Evolutionary conservation across 2,113 vertebrate genomes (phyloP), one percentile per base, ranked within the genome.

Genomic region (Bos javanicus): DNA sequence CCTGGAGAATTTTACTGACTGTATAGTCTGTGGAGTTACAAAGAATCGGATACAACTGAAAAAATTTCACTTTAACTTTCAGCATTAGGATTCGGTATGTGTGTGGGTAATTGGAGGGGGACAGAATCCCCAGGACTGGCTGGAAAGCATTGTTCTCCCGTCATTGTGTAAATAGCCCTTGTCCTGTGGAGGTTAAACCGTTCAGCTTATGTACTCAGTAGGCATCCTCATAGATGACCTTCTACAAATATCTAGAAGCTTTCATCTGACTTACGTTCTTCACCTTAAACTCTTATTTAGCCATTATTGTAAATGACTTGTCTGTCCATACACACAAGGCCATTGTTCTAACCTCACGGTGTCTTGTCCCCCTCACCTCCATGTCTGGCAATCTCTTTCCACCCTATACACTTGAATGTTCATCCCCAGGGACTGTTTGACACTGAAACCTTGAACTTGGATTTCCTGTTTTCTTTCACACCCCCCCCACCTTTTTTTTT

Each of bases 401-500:
- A n/a, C 43, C n/a, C 54, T 43, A 43, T 26, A 26, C 12, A n/a
- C 19, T 9, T 46, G 62, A 7, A 6, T 86, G 19, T 30, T 96
- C 28, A 26, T 46, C 62, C 33, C 56, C 25, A 43, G 56, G 7
- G 36, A 64, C 9, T 17, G 28, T 57, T 33, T 0, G 9, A 2
- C 28, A 43, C 14, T 28, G 5, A 81, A 82, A n/a, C 16, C 17
- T 85, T 92, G 15, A 57, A 64, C 52, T 87, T 33, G 62, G 6
- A 82, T 60, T 90, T 90, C 19, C 10, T 0, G 6, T 48, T 94
- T 92, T 39, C 5, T 74, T 23, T 4, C 71, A 2, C 6, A 1
- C 0, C 2, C 62, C 3, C 0, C 14, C 3, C 4, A 7, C 5
- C 2, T 7, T 6, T 39, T 16, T 7, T 52, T 81, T 50, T 33